phyloP scores from a whole-genome alignment of 2,113 vertebrate species.

The Daphoenositta chrysoptera region DNA sequence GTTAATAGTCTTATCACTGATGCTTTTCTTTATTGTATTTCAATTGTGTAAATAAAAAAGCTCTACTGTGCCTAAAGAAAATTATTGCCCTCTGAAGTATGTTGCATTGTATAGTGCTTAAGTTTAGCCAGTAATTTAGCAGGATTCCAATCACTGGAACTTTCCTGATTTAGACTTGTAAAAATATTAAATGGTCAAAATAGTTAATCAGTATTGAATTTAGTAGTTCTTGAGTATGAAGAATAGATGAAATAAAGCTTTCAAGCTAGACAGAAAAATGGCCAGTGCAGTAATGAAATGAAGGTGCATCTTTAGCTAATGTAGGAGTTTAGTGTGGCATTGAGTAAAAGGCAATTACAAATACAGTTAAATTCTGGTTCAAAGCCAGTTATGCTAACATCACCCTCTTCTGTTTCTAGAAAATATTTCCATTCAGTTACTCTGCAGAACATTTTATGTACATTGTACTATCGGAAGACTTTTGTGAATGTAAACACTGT shows the following conservation, averaged over 20 bases:
- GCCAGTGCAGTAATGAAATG: slow-evolving; percentile 29
- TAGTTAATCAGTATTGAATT: slow-evolving; percentile 31
- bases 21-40: background rate
- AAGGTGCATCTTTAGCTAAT: slow-evolving; percentile 50
- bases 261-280: slow-evolving; percentile 15
- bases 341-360: slow-evolving; percentile 59
- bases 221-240: slow-evolving; percentile 39
- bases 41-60: background rate
- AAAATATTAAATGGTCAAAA: slow-evolving; percentile 24
- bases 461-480: background rate
- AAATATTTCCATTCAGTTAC: slow-evolving; percentile 50
- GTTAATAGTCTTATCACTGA: background rate
- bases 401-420: slow-evolving; percentile 51
- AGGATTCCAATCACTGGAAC: slow-evolving; percentile 24
- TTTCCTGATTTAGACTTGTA: background rate
- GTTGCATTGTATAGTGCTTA: background rate
- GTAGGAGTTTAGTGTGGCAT: slow-evolving; percentile 15
- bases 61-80: background rate
- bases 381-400: slow-evolving; percentile 43
- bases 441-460: slow-evolving; percentile 28
- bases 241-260: slow-evolving; percentile 31
- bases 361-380: slow-evolving; percentile 59
- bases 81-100: slow-evolving; percentile 21
- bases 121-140: slow-evolving; percentile 2
- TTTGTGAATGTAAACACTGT: background rate